Evolutionary conservation across 2,113 vertebrate species (phyloP).

Genomic region (Melanostigma gelatinosum): DNA sequence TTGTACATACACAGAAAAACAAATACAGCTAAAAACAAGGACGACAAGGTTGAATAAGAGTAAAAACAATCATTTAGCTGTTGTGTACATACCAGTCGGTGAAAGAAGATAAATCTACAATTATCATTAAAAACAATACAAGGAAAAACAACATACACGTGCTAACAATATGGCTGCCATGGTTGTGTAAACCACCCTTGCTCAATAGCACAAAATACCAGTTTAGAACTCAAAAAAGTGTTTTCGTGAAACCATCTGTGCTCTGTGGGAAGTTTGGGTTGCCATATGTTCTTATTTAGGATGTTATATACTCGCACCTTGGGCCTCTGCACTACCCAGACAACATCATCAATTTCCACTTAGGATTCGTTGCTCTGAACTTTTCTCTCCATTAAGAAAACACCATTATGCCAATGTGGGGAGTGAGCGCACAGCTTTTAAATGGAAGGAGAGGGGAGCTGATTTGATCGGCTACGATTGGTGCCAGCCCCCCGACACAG

Average conservation of each 20-base stretch:
- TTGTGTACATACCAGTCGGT: too few species aligned
- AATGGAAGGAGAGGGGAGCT: slow-evolving; percentile 34
- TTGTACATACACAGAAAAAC: not conserved
- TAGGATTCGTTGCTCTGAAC: slow-evolving; percentile 13
- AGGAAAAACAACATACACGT: not conserved
- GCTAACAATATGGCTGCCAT: slow-evolving; percentile 12
- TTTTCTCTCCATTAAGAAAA: slow-evolving; percentile 40
- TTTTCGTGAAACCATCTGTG: slow-evolving; percentile 52
- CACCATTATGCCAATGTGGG: slow-evolving; percentile 15
- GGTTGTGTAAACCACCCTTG: not conserved
- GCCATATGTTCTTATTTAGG: slow-evolving; percentile 53
- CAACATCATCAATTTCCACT: slow-evolving; percentile 35
- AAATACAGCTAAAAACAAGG: not conserved
- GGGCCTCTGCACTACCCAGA: slow-evolving; percentile 9
- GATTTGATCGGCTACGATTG: slow-evolving; percentile 42
- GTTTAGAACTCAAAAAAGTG: slow-evolving; percentile 17
- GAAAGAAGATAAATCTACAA: too few species aligned
- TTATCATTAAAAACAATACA: not conserved
- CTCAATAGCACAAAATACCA: slow-evolving; percentile 29
- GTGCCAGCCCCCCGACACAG: slow-evolving; percentile 33
- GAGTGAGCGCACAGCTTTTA: slow-evolving; percentile 10
- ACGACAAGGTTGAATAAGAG: not conserved
- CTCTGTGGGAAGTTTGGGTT: slow-evolving; percentile 20
- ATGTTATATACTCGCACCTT: slow-evolving; percentile 17
- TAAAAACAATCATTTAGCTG: not conserved